Percentiles rank a stretch among this genome's conserved stretches.
Conservation (phyloP, 1,140 invertebrate genomes). For the Littorina saxatilis region DNA sequence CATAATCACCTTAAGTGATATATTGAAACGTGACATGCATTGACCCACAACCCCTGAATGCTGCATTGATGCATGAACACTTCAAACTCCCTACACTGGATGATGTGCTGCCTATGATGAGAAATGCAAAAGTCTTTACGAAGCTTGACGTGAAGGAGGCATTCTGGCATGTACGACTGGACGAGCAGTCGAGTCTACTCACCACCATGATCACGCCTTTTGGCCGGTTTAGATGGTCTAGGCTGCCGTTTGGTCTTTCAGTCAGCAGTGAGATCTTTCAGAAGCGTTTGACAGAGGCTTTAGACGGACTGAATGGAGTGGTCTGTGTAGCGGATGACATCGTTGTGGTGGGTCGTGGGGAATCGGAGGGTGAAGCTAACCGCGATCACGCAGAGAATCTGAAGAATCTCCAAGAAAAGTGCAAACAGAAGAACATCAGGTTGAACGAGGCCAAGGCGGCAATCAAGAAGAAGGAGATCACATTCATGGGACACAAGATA, state of each 20-base stretch:
- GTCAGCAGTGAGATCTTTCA: too few relatives aligned
- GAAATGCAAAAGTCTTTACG: constrained; percentile 50
- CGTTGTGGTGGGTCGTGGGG: constrained; percentile 34
- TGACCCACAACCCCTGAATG: constrained; percentile 55
- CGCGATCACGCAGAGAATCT: constrained; percentile 37
- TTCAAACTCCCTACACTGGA: constrained; percentile 47
- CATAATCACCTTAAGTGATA: too few relatives aligned
- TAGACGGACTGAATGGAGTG: constrained; percentile 45
- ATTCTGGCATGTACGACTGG: too few relatives aligned
- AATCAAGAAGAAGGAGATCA: constrained; percentile 40
- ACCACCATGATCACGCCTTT: constrained; percentile 64
- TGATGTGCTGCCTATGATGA: constrained; percentile 53
- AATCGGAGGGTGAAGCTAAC: constrained; percentile 26
- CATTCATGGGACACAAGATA: constrained; percentile 57
- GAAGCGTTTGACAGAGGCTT: constrained; percentile 42
- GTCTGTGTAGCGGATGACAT: too few relatives aligned
- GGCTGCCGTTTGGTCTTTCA: too few relatives aligned
- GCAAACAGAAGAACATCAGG: constrained; percentile 38
- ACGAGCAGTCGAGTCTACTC: constrained; percentile 53
- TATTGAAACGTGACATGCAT: too few relatives aligned
- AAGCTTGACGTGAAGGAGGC: too few relatives aligned
- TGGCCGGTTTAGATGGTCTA: constrained; percentile 49
- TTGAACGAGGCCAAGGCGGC: constrained; percentile 51
- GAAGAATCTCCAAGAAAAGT: constrained; percentile 10
- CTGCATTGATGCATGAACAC: constrained; percentile 34